Evolutionary conservation across 2,888 invertebrate species (phyloP), one percentile per base, ranked within the genome.

Genomic region (Hymenopus coronatus): DNA sequence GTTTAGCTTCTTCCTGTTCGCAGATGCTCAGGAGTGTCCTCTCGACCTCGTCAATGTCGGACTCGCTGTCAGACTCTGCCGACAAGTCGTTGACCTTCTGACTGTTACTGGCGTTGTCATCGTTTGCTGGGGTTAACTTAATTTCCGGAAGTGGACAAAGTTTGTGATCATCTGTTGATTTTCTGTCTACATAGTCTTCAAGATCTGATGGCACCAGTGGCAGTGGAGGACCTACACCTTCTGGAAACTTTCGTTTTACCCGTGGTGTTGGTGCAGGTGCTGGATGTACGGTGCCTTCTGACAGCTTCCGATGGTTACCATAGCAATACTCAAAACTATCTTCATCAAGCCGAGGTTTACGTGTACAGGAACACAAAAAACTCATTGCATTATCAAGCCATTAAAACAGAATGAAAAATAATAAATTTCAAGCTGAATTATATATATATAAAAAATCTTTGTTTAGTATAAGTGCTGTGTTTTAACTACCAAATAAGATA

Each of bases 171-270:
- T 70, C 54, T 27, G 87, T 28, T 14, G 81, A 30, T 33, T 25
- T 81, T 70, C 54, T 70, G 54, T 70, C 54, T 7, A 30, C 82
- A 30, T 70, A 70, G 33, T 82, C 81, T 82, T 87, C 87, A n/a
- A 70, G 54, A n/a, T 88, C 88, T 7, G 88, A 88, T 9, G 88
- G 46, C 9, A 84, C 88, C 28, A n/a, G 33, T 4, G 88, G 84
- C 84, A 84, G 54, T 14, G 84, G n/a, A 27, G 70, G 46, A 28
- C 46, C n/a, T 14, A 88, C 84, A 82, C 88, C 88, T n/a, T 81
- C 88, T 6, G 88, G 88, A 28, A 88, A 88, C 88, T 88, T 88
- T 27, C 88, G 88, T 20, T 82, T 28, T 20, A 88, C 81, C 3
- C 88, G 70, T 3, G 88, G 88, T 30, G 88, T 88, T 27, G n/a